Evolutionary conservation across 2,797 vertebrate genomes (phyloP), one percentile per base, ranked within the genome.

Genomic region (Eidolon dupreanum): DNA sequence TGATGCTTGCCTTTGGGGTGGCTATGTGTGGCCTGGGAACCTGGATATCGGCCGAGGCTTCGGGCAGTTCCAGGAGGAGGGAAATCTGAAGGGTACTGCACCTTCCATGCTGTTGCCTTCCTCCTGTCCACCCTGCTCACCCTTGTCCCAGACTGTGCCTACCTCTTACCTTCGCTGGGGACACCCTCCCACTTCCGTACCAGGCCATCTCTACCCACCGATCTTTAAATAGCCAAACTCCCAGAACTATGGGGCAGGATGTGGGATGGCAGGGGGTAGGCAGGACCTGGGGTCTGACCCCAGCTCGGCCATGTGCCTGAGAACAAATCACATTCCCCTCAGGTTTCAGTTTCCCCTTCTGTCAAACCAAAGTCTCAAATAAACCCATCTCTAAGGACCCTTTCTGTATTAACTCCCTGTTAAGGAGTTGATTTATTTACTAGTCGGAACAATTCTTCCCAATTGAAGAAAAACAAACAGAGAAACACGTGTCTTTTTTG

Each of bases 381-480:
- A 75, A 55, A 33, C 38, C 65, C 26, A n/a, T 26, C 68, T 92
- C 63, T 61, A 55, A 75, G 77, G 49, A 59, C 11, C 8, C 26
- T 53, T 89, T 93, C 59, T 41, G 31, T 41, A 88, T 51, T 36
- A 85, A 63, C 8, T 78, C 28, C 38, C 8, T 36, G 53, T 13
- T 36, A 13, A 66, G 84, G 38, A 36, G 16, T 2, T n/a, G 61
- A 38, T 59, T 74, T 78, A 41, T 59, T 94, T 78, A 74, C 33
- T 49, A 51, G 73, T 24, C 55, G 66, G 78, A 93, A 71, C 83
- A 74, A 95, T 49, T 85, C 65, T 95, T 75, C 71, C 43, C 26
- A 46, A 41, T 46, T 49, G 82, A 46, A 94, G 49, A 55, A 84
- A 86, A 85, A 38, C 5, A 77, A 36, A 57, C 28, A 77, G 49